phyloP scores from a whole-genome alignment of 2,888 invertebrate species.

The Anthrax anthrax region DNA sequence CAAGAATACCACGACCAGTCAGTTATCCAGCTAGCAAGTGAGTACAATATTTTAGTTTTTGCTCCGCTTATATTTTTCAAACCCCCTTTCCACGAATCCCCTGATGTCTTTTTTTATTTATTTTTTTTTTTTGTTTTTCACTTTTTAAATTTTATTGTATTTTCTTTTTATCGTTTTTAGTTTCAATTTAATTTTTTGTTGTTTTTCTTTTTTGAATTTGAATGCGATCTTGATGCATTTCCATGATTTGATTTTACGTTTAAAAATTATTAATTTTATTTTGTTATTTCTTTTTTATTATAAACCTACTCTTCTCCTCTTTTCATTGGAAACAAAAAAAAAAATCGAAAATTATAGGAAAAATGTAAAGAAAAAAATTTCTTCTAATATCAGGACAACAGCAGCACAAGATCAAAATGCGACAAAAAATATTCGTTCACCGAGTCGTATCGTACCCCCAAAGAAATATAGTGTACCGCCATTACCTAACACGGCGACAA shows the following conservation, averaged over 20 bases:
- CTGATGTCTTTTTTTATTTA: neutral
- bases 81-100: neutral
- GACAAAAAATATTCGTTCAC: conserved; percentile 25
- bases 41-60: neutral
- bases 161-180: no score
- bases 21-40: conserved; percentile 35
- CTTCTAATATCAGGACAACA: conserved; percentile 6
- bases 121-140: no score
- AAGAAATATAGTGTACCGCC: conserved; percentile 29
- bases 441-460: conserved; percentile 33
- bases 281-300: conserved; percentile 10
- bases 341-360: neutral
- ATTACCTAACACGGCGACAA: conserved; percentile 8
- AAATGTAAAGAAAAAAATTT: conserved; percentile 7
- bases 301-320: conserved; percentile 1
- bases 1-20: conserved; percentile 33
- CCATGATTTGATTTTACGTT: no score
- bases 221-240: neutral
- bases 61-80: neutral
- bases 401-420: conserved; percentile 8
- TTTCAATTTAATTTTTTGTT: no score
- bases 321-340: neutral
- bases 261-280: conserved; percentile 5
- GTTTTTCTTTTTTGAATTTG: no score
- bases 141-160: no score